Base-by-base conservation (phyloP, 2,888 invertebrate genomes). In the Drosophila recens region DNA sequence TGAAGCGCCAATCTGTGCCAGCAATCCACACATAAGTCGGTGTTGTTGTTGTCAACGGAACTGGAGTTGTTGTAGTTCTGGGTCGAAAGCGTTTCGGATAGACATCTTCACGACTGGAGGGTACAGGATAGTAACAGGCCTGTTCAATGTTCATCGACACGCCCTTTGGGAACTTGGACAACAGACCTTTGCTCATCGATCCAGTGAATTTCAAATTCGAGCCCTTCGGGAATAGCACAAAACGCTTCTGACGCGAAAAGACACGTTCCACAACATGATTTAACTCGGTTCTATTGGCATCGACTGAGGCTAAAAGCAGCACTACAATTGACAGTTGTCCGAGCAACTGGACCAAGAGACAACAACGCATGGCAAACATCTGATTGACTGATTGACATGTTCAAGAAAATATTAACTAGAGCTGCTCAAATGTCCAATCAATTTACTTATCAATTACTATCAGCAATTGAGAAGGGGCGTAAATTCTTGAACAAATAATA, bases 51-150 rank as follows among this genome's bases (percentile, higher is more conserved):
- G 80, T 80, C 2, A 69, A 75, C 0, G 82, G 74, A 6, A 66
- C 80, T 1, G 75, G 80, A 15, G 87, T 79, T 11, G 83, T 80
- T 15, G 91, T 89, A 0, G 89, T 90, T 15, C 80, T 73, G 1
- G 78, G 73, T 0, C 91, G 70, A 48, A 90, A 87, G 9, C 90
- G 79, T 38, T 91, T 91, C 0, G 92, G 92, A 57, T 91, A 86
- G 13, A 92, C 81, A 74, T 92, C 92, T 34, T 84, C 78, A 3
- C 91, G 80, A 17, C 75, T 82, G 2, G 87, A 62, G 3, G 90
- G 90, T 48, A 89, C 85, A 1, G 92, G 91, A 76, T 81, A 92
- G 46, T 92, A 92, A 10, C 82, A 33, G 4, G 91, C 91, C 23
- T 84, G 76, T 52, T 92, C 92, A 0, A 91, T 56, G 20, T 51